phyloP scores from a whole-genome alignment of 2,797 vertebrate genomes.

The Schizopygopsis pylzovi region DNA sequence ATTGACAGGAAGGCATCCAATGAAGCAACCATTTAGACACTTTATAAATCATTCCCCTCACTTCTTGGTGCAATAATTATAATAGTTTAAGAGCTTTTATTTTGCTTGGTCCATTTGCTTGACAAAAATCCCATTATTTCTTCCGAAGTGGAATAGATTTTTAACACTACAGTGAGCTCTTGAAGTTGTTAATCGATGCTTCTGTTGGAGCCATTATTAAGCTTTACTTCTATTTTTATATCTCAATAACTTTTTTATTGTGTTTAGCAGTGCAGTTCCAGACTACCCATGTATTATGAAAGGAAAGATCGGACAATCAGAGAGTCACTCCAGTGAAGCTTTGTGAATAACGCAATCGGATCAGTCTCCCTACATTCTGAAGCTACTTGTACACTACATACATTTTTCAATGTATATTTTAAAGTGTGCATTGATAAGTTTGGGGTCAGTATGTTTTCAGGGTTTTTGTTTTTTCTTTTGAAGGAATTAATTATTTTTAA shows the following conservation, averaged over 20 bases:
- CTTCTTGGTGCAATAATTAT: not conserved
- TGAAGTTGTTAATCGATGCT: slow-evolving; percentile 1
- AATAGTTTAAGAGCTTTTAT: not conserved
- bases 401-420: not conserved
- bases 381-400: not conserved
- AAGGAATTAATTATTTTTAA: not conserved
- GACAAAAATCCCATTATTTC: slow-evolving; percentile 2
- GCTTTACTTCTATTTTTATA: not conserved
- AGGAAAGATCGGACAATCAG: not conserved
- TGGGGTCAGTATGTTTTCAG: not conserved
- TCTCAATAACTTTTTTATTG: not conserved
- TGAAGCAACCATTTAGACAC: not conserved
- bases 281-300: not conserved
- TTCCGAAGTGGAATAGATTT: not conserved
- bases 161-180: not conserved
- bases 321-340: not conserved
- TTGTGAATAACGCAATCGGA: not conserved
- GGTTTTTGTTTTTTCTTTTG: no score
- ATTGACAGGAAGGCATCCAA: not conserved
- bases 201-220: not conserved
- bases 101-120: slow-evolving; percentile 13
- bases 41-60: not conserved
- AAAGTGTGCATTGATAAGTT: not conserved
- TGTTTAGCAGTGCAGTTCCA: not conserved
- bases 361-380: not conserved